These are phyloP conservation scores for Scatophagus argus DNA, from an alignment of 2,113 vertebrate genomes.

Conservation along the genomic window DNA sequence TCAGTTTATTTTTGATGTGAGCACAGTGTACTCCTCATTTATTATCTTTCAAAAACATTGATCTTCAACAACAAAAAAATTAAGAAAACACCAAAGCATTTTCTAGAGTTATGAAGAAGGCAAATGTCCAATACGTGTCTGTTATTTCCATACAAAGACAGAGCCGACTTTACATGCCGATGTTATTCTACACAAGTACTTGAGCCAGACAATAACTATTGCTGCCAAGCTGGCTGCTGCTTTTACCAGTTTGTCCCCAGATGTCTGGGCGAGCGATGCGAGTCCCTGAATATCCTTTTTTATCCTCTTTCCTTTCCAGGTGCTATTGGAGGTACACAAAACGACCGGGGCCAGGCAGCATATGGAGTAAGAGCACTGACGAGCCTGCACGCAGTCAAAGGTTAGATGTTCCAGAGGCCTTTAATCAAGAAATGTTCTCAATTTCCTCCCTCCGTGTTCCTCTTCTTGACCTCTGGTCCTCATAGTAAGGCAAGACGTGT, in stretches of 20 bases:
- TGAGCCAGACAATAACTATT: slow-evolving; percentile 49
- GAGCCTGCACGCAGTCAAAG: slow-evolving; percentile 78
- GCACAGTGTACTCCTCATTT: neutral
- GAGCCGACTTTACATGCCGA: slow-evolving; percentile 27
- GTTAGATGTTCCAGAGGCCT: slow-evolving; percentile 83
- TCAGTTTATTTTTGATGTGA: neutral
- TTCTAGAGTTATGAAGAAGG: neutral
- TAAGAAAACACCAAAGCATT: slow-evolving; percentile 22
- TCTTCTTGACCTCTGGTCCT: slow-evolving; percentile 77
- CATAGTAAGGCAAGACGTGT: slow-evolving; percentile 75
- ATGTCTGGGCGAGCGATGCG: slow-evolving; percentile 45
- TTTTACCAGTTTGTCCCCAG: slow-evolving; percentile 64
- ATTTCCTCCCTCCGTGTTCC: slow-evolving; percentile 78
- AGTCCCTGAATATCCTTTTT: slow-evolving; percentile 39
- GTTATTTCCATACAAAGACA: slow-evolving; percentile 52
- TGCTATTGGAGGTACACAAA: slow-evolving; percentile 44
- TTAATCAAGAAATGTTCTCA: slow-evolving; percentile 85
- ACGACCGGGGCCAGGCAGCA: slow-evolving; percentile 41
- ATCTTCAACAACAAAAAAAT: neutral
- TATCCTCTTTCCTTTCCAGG: slow-evolving; percentile 52
- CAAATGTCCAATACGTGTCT: slow-evolving; percentile 24
- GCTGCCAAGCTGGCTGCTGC: slow-evolving; percentile 55
- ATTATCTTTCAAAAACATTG: neutral
- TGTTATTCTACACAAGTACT: slow-evolving; percentile 41
- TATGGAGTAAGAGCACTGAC: slow-evolving; percentile 52